Base-by-base conservation (phyloP, 2,888 invertebrate species). In the Holacanthella duospinosa region DNA sequence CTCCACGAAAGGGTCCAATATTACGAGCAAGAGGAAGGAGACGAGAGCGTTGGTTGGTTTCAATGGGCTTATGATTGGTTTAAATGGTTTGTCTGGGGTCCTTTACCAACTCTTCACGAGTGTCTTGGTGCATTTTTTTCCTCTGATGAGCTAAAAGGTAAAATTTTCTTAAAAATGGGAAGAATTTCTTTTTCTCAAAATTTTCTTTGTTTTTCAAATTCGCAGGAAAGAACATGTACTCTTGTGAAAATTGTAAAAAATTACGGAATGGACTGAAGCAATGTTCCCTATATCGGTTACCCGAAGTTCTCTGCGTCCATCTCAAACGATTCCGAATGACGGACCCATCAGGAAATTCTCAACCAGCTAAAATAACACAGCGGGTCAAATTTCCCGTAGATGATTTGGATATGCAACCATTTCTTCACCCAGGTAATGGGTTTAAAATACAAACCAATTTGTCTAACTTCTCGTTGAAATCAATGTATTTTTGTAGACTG, bases 91-190 rank as follows among this genome's bases (percentile, higher is more conserved):
- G 86, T 95, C 75, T 93, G 93, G 82, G 94, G 95, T 0, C 95
- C 95, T 0, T 85, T 88, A 1, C 89, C 96, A 1, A 89, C 89
- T 21, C 81, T 97, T 25, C 90, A 94, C 75, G 94, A 97, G 77
- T 99, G 99, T 75, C 83, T 99, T 65, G 88, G 93, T 0, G 94
- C 95, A 0, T 99, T 99, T 80, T 99, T 99, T 78, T 94, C 95
- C 74, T 94, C 94, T 0, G 99, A 99, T 77, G 96, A 97, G 77
- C 84, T 99, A 16, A 95, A 95, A 77, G 95, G 94, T 54, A 96
- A 97, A 76, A 96, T 99, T n/a, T n/a, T n/a, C n/a, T n/a, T n/a
- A n/a, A n/a, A n/a, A n/a, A n/a, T n/a, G n/a, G n/a, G n/a, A n/a
- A n/a, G n/a, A n/a, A n/a, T n/a, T n/a, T n/a, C n/a, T n/a, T n/a